Conservation (phyloP, 2,113 vertebrate genomes). For the Setophaga coronata region DNA sequence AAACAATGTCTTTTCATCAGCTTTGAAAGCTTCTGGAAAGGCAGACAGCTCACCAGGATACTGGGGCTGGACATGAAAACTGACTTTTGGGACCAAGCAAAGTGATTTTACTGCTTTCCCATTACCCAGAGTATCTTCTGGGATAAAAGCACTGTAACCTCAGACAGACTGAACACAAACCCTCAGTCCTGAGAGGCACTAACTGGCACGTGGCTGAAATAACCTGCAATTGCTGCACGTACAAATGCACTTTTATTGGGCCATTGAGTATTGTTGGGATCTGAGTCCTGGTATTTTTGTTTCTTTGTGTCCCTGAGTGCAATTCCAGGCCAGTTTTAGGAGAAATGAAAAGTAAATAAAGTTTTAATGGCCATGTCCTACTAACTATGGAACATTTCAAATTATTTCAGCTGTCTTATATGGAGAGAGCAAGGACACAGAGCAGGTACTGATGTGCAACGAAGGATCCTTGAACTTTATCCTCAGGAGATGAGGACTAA, state of each 20-base stretch:
- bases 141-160: neutral
- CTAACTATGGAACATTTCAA: neutral
- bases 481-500: neutral
- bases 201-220: neutral
- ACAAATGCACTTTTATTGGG: neutral
- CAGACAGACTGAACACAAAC: neutral
- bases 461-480: neutral
- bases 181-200: neutral
- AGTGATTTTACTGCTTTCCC: neutral
- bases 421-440: neutral
- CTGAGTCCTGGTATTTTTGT: neutral
- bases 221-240: neutral
- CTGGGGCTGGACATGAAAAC: neutral
- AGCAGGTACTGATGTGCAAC: neutral
- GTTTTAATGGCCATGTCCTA: neutral
- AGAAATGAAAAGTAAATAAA: neutral
- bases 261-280: neutral
- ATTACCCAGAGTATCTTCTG: neutral
- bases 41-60: neutral
- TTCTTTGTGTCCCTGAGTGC: neutral
- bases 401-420: neutral
- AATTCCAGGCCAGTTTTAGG: neutral
- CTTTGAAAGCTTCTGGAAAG: neutral
- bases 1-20: slow-evolving; percentile 34
- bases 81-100: neutral